phyloP scores from a whole-genome alignment of 2,888 invertebrate species.

The Orchesella flavescens region DNA sequence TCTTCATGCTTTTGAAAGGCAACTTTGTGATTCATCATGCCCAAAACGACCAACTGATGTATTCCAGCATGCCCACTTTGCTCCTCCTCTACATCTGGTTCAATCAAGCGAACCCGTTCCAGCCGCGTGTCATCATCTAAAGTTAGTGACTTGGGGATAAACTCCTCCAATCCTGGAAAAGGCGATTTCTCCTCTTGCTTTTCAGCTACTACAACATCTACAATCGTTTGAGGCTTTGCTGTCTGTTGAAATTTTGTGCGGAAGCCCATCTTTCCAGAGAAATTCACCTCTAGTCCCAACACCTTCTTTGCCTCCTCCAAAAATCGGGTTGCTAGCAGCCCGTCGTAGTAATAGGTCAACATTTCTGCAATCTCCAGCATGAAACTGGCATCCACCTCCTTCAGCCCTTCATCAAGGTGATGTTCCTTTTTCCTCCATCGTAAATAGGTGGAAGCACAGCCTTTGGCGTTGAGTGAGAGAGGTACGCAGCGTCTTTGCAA shows the following conservation, averaged over 20 bases:
- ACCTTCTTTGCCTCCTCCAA: constrained; percentile 80
- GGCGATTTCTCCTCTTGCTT: neutral
- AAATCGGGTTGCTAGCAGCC: constrained; percentile 82
- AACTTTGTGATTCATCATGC: constrained; percentile 11
- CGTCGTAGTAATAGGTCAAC: constrained; percentile 83
- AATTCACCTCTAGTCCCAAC: constrained; percentile 81
- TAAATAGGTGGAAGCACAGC: constrained; percentile 68
- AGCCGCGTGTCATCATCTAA: constrained; percentile 31
- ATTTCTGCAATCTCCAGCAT: constrained; percentile 80
- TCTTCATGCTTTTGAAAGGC: constrained; percentile 3
- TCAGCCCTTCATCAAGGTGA: neutral
- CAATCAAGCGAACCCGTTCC: constrained; percentile 18
- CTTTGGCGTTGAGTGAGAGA: constrained; percentile 79
- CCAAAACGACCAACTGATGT: constrained; percentile 14
- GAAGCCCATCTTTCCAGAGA: constrained; percentile 77
- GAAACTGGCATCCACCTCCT: constrained; percentile 74
- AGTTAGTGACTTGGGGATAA: neutral
- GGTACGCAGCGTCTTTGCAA: constrained; percentile 77
- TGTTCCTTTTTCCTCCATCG: constrained; percentile 1
- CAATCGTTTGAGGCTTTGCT: constrained; percentile 7
- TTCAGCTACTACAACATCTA: neutral
- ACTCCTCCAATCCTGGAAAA: neutral
- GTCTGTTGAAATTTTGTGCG: constrained; percentile 32
- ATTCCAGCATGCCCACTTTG: neutral
- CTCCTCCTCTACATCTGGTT: too few species aligned